A percentile compares a stretch with the other conserved stretches of the same genome.
Conservation (phyloP, 2,888 invertebrate species). For the Tineola bisselliella region DNA sequence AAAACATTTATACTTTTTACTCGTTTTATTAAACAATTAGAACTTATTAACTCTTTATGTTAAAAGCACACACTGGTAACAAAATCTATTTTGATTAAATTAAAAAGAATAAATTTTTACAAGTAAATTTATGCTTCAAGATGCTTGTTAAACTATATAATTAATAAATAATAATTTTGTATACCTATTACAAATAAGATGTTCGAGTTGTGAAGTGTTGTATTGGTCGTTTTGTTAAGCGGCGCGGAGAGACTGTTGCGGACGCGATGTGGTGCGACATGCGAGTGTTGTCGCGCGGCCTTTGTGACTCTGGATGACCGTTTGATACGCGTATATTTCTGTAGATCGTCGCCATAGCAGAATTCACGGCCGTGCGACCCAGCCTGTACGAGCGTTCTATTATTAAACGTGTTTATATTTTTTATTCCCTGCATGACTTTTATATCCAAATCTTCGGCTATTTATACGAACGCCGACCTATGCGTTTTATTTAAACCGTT, state of each 20-base stretch:
- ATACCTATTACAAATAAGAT: background rate
- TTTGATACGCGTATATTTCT: conserved; percentile 45
- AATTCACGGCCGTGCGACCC: conserved; percentile 58
- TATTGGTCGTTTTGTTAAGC: background rate
- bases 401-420: conserved; percentile 68
- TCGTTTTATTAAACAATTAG: too few relatives aligned
- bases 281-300: conserved; percentile 27
- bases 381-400: conserved; percentile 65
- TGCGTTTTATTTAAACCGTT: conserved; percentile 19
- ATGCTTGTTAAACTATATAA: background rate
- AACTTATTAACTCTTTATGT: too few relatives aligned
- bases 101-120: too few relatives aligned
- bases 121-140: too few relatives aligned
- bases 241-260: background rate
- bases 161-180: background rate
- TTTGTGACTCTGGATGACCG: conserved; percentile 31
- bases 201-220: background rate
- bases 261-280: background rate
- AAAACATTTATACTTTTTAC: too few relatives aligned
- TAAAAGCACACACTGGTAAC: too few relatives aligned
- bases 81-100: too few relatives aligned
- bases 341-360: conserved; percentile 63
- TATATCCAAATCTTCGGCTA: conserved; percentile 34
- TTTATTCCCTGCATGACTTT: conserved; percentile 52
- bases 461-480: conserved; percentile 18